Base-by-base conservation (phyloP, 2,888 invertebrate species). In the Gymnosoma rotundatum region DNA sequence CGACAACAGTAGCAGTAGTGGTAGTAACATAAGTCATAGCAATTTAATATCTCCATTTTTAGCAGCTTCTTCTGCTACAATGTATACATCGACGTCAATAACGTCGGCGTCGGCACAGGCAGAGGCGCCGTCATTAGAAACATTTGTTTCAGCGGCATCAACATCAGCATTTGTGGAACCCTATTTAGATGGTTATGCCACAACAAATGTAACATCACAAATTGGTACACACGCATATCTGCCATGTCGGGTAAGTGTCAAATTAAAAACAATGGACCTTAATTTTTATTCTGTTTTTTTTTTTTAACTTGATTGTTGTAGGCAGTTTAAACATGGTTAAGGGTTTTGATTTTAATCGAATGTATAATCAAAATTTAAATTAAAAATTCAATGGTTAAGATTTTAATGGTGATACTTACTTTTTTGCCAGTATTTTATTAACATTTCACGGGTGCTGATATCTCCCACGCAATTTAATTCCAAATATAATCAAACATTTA, bases 221-320 rank as follows among this genome's bases (percentile, higher is more conserved):
- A 94, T 97, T 90, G 97, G 97, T 89, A 97, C 97, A 76, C 97
- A 97, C 93, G 97, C 97, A 88, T 98, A 97, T 93, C 94, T 98
- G 88, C 97, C 97, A 75, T 98, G 97, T 94, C 96, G 96, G 94
- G 96, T 95, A 90, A 93, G 91, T 88, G 85, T 36, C 72, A 63
- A 12, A 45, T 45, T 70, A 16, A 36, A 64, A 14, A 50, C 2
- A n/a, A 50, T 10, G 20, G 14, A 3, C 20, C 38, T 48, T 66
- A 7, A 18, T 75, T 38, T 63, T n/a, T 58, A 56, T 48, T 67
- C 32, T 21, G 25, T 56, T 32, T 8, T 32, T 32, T 32, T 32
- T 32, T 32, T 0, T 6, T 5, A 32, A 32, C 6, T 32, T 32
- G 6, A 6, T 6, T 32, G 8, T 7, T 32, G 32, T 8, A 25